Evolutionary conservation across 1,140 invertebrate genomes (phyloP).

Genomic region (Rhizoglyphus robini): DNA sequence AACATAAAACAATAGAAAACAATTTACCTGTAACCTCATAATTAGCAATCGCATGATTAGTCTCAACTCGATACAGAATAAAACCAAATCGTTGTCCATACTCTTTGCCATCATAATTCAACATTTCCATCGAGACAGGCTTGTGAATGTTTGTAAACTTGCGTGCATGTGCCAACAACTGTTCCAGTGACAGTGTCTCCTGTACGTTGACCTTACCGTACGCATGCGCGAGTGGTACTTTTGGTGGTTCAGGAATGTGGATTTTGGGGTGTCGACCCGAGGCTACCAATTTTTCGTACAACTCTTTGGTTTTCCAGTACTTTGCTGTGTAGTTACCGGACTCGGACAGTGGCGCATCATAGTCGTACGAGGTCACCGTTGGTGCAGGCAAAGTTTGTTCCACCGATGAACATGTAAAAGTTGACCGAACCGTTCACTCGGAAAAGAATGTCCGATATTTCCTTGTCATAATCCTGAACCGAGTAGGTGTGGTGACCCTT

Average conservation of each 20-base stretch:
- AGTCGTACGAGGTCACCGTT: no score
- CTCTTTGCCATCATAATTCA: no score
- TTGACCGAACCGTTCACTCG: conserved; percentile 30
- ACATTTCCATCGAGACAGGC: conserved; percentile 1
- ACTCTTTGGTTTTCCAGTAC: conserved; percentile 34
- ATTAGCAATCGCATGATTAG: background rate
- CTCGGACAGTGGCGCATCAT: no score
- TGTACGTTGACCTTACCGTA: background rate
- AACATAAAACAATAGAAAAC: no score
- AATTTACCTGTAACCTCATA: background rate
- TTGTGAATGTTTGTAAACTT: no score
- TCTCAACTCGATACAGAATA: background rate
- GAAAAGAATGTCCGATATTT: conserved; percentile 28
- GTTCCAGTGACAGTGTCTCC: no score
- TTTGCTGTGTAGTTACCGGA: conserved; percentile 36
- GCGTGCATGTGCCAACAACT: no score
- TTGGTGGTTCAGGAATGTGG: background rate
- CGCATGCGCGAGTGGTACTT: background rate
- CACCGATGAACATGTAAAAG: conserved; percentile 28
- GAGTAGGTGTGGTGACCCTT: conserved; percentile 24
- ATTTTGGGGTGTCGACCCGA: background rate
- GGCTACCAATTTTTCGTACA: no score
- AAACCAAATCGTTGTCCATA: background rate
- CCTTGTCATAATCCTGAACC: conserved; percentile 7
- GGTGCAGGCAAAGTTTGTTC: conserved; percentile 23